Conservation (phyloP, 2,888 invertebrate species). For the Protonemura montana region DNA sequence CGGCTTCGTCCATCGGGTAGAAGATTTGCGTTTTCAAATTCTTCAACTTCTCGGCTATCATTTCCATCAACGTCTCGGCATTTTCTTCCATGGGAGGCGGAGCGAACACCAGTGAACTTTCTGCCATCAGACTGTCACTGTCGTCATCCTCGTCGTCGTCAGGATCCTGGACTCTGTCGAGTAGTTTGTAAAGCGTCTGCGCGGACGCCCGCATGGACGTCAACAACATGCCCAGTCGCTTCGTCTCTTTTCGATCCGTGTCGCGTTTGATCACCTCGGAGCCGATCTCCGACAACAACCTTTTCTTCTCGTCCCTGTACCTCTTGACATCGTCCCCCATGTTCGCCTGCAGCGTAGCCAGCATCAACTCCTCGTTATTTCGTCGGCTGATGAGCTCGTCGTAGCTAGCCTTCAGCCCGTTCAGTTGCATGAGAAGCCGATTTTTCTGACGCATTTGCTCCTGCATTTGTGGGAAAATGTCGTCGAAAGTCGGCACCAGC, state of each 20-base stretch:
- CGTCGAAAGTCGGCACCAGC: conserved; percentile 59
- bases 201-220: not conserved
- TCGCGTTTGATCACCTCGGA: conserved; percentile 34
- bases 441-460: conserved; percentile 64
- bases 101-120: not conserved
- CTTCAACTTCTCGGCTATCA: not conserved
- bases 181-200: not conserved
- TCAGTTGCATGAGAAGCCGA: conserved; percentile 61
- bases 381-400: conserved; percentile 62
- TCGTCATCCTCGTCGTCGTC: not conserved
- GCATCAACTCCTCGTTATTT: conserved; percentile 63
- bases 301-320: conserved; percentile 41
- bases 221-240: conserved; percentile 43
- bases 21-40: conserved; percentile 7
- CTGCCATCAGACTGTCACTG: not conserved
- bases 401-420: conserved; percentile 60
- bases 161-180: not conserved
- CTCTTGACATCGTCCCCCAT: conserved; percentile 57
- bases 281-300: conserved; percentile 21
- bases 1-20: not conserved
- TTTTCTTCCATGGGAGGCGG: conserved; percentile 3
- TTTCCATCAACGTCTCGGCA: not conserved
- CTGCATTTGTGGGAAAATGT: conserved; percentile 61
- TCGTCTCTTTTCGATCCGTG: conserved; percentile 20
- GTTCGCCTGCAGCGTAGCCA: conserved; percentile 62